phyloP scores from a whole-genome alignment of 1,140 invertebrate species.

The Trialeurodes vaporariorum region DNA sequence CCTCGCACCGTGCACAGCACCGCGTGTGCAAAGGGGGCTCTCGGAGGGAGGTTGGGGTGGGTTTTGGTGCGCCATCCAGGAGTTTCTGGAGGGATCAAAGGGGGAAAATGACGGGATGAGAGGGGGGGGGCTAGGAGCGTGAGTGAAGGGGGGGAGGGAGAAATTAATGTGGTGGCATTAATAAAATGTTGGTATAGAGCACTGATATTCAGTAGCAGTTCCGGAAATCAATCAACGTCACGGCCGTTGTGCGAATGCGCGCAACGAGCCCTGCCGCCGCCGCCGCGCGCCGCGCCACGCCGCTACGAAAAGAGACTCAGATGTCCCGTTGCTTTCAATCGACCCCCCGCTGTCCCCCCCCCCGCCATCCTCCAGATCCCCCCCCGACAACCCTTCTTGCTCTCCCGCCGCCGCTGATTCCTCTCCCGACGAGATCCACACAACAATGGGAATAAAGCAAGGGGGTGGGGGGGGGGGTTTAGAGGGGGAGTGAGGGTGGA shows the following conservation, averaged over 20 bases:
- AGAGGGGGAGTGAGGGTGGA: not conserved
- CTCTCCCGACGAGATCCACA: no score
- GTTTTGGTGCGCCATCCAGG: not conserved
- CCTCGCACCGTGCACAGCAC: not conserved
- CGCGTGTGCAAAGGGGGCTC: not conserved
- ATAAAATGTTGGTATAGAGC: not conserved
- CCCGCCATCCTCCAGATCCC: not conserved
- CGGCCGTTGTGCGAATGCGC: not conserved
- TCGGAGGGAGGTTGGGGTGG: no score
- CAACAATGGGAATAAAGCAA: no score
- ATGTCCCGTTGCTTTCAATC: conserved; percentile 9
- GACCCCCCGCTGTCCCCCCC: conserved; percentile 4
- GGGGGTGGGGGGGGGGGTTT: no score
- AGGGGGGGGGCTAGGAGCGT: no score
- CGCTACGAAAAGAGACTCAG: not conserved
- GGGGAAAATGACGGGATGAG: no score
- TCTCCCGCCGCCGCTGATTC: no score
- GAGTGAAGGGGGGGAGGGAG: not conserved
- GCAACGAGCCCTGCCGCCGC: no score
- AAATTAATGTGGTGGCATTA: not conserved
- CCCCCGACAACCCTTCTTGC: not conserved
- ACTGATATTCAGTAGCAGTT: not conserved
- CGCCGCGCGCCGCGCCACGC: not conserved
- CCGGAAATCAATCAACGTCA: not conserved
- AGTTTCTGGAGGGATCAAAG: not conserved